phyloP scores from a whole-genome alignment of 2,113 vertebrate genomes.

The Hydrochoerus hydrochaeris region DNA sequence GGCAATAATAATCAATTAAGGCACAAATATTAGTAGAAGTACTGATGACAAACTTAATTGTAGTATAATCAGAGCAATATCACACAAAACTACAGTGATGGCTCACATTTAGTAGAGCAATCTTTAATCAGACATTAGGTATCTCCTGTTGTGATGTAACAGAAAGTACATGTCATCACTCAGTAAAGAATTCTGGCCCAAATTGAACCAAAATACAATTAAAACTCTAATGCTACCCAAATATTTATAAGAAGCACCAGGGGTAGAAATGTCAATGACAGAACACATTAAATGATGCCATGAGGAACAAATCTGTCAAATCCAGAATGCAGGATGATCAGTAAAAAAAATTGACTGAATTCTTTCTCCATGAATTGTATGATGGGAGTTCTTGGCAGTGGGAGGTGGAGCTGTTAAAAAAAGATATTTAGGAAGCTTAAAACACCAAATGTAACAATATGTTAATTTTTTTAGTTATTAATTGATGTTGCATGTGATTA shows the following conservation, averaged over 20 bases:
- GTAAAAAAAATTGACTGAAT: neutral
- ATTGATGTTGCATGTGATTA: neutral
- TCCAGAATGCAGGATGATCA: neutral
- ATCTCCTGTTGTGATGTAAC: neutral
- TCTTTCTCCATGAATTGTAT: neutral
- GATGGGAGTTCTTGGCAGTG: neutral
- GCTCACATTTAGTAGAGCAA: neutral
- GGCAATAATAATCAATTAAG: neutral
- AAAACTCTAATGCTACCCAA: neutral
- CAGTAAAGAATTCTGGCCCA: neutral
- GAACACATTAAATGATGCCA: neutral
- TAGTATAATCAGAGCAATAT: neutral
- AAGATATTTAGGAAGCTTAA: neutral
- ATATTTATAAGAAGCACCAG: neutral
- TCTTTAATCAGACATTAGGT: neutral
- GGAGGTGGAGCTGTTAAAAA: neutral
- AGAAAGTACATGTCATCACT: neutral
- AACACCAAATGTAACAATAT: neutral
- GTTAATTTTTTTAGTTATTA: neutral
- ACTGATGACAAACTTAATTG: neutral
- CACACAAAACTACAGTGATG: neutral
- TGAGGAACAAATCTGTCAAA: neutral
- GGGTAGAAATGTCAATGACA: neutral
- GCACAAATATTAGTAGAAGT: neutral
- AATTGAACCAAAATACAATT: conserved; percentile 2